Percentiles rank a stretch among this genome's conserved stretches.
Evolutionary conservation across 2,888 invertebrate genomes (phyloP).

Genomic region (Eristalis tenax): DNA sequence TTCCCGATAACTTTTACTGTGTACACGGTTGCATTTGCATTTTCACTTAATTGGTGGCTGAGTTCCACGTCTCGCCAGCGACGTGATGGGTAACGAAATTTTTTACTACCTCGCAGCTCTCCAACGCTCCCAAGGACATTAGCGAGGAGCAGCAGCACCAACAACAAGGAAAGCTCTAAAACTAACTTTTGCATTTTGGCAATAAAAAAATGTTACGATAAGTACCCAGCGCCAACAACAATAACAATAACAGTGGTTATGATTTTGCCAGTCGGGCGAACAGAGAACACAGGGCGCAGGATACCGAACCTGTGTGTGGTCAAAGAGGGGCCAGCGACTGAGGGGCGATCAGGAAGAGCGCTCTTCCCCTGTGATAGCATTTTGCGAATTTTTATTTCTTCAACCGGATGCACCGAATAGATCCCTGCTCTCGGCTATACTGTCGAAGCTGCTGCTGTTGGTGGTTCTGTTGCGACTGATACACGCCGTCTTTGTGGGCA

Average conservation of each 20-base stretch:
- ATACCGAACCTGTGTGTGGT: background rate
- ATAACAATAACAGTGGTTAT: slow-evolving; percentile 53
- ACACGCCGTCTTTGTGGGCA: slow-evolving; percentile 43
- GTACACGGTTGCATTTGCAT: slow-evolving; percentile 13
- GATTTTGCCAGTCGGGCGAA: slow-evolving; percentile 26
- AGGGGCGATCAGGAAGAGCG: slow-evolving; percentile 38
- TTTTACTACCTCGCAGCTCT: background rate
- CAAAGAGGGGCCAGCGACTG: background rate
- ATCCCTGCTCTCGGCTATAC: slow-evolving; percentile 27
- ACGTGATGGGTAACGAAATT: slow-evolving; percentile 6
- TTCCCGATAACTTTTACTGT: background rate
- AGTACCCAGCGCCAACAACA: slow-evolving; percentile 22
- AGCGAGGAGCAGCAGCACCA: background rate
- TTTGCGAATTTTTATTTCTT: slow-evolving; percentile 61
- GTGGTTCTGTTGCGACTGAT: slow-evolving; percentile 25
- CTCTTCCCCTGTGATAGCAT: slow-evolving; percentile 54
- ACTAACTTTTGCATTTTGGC: slow-evolving; percentile 39
- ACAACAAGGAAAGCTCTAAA: background rate
- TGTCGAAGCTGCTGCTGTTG: slow-evolving; percentile 14
- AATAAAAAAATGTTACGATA: slow-evolving; percentile 44
- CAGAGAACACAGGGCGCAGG: background rate
- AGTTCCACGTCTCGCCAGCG: background rate
- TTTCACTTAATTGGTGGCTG: slow-evolving; percentile 2
- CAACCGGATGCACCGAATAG: slow-evolving; percentile 64
- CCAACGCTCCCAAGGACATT: background rate